These are phyloP conservation scores for Gymnothorax javanicus DNA, from an alignment of 2,797 vertebrate genomes.

Conservation along the genomic window DNA sequence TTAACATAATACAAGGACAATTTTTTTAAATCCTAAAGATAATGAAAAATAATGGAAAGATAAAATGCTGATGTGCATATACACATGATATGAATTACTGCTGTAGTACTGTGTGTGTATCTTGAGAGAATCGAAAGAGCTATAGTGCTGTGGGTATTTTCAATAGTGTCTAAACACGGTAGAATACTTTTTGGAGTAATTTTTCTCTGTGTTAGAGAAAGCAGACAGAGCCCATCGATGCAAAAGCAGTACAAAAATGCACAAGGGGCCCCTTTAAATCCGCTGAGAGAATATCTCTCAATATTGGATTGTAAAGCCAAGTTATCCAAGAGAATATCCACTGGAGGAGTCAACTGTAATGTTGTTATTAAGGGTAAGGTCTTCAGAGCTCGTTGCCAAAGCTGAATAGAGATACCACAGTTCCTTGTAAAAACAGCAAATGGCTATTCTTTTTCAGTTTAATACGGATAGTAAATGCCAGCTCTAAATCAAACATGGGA, in stretches of 20 bases:
- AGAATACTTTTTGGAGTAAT: neutral
- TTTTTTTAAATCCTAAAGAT: neutral
- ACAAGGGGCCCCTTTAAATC: slow-evolving; percentile 50
- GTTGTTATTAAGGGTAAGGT: neutral
- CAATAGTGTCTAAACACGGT: neutral
- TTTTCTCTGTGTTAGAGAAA: neutral
- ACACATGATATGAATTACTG: neutral
- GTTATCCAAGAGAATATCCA: neutral
- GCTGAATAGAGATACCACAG: neutral
- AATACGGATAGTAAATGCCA: neutral
- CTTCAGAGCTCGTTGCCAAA: neutral
- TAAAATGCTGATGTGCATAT: neutral
- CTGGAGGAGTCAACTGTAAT: neutral
- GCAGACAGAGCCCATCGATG: neutral
- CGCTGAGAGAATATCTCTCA: neutral
- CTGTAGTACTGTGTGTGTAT: neutral
- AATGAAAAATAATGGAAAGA: neutral
- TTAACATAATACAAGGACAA: neutral
- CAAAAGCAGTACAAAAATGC: slow-evolving; percentile 53
- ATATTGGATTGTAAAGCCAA: neutral
- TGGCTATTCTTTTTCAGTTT: neutral
- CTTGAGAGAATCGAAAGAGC: neutral
- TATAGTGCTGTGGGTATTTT: neutral
- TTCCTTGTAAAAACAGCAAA: neutral
- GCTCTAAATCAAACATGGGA: neutral